Evolutionary conservation across 2,888 invertebrate species (phyloP), one percentile per base, ranked within the genome.

Genomic region (Clepsis dumicolana): DNA sequence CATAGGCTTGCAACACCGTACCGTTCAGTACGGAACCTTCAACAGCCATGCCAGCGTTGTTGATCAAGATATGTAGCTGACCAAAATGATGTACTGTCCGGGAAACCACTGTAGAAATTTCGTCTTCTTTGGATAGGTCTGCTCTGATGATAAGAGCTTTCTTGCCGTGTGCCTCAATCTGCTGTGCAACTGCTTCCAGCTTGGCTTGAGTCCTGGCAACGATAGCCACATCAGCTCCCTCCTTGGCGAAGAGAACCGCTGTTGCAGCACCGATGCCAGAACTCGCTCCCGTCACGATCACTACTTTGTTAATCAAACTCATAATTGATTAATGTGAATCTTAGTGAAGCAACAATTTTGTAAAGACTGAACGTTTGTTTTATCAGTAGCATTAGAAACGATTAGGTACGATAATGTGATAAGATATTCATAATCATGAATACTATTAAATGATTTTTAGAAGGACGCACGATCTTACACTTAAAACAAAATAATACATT

Each of bases 251-350:
- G 27, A 73, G 64, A 0, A 76, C 68, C 0, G 87, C 86, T 0
- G 80, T 77, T 0, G 80, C 78, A 0, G 85, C 87, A 1, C 88
- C 88, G 14, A 89, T 88, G 12, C 88, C 87, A 0, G 86, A 81
- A 64, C 86, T 86, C 0, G 79, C 80, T 0, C 88, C 86, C 0
- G 86, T 88, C 0, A 88, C 75, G 4, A 88, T 66, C 2, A 84
- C 84, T 0, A 83, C 79, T 76, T 84, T 85, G 14, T 75, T 69
- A 25, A 68, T 62, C 25, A 83, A 82, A 72, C 70, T 70, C 77
- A 74, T 75, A 57, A 1, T 69, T 41, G 4, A 18, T 1, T 38
- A 38, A 38, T 12, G 14, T 0, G 10, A 2, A 21, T 5, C 27
- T 29, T 1, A 54, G 8, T 16, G 10, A 25, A 29, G 29, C 18